These are phyloP conservation scores for Saturnia pavonia DNA, from an alignment of 2,888 invertebrate species.

Conservation along the genomic window DNA sequence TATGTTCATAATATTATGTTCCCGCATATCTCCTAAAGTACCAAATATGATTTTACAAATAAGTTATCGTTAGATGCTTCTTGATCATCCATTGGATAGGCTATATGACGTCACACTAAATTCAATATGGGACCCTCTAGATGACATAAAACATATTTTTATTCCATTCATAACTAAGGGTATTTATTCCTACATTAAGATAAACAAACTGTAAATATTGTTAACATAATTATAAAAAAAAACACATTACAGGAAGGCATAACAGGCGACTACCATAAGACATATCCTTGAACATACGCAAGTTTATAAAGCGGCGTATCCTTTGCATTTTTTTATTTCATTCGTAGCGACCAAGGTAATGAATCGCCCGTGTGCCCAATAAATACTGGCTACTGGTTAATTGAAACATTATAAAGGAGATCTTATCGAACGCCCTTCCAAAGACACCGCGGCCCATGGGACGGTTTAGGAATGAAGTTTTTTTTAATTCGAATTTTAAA, in stretches of 20 bases:
- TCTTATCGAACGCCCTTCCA: constrained; percentile 62
- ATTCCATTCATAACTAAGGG: not conserved
- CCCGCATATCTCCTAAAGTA: too few species aligned
- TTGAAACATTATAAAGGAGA: constrained; percentile 79
- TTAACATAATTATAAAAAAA: constrained; percentile 5
- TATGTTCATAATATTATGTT: too few species aligned
- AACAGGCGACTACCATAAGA: constrained; percentile 17
- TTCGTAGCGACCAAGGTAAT: constrained; percentile 43
- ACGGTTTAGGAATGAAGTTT: constrained; percentile 21
- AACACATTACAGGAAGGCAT: constrained; percentile 22
- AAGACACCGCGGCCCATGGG: constrained; percentile 63
- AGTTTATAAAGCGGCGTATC: constrained; percentile 50
- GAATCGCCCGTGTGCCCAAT: constrained; percentile 70
- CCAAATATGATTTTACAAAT: too few species aligned
- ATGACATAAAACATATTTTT: not conserved
- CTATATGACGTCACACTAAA: too few species aligned
- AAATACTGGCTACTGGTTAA: constrained; percentile 80
- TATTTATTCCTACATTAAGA: not conserved
- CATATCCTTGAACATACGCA: constrained; percentile 33
- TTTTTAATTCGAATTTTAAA: constrained; percentile 11
- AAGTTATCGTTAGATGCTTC: too few species aligned
- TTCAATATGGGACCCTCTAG: too few species aligned
- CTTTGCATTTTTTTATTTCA: constrained; percentile 52
- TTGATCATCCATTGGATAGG: too few species aligned
- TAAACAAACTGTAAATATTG: not conserved